Percentiles rank a stretch among this genome's conserved stretches.
phyloP scores from a whole-genome alignment of 2,113 vertebrate genomes.

The Cheilinus undulatus region DNA sequence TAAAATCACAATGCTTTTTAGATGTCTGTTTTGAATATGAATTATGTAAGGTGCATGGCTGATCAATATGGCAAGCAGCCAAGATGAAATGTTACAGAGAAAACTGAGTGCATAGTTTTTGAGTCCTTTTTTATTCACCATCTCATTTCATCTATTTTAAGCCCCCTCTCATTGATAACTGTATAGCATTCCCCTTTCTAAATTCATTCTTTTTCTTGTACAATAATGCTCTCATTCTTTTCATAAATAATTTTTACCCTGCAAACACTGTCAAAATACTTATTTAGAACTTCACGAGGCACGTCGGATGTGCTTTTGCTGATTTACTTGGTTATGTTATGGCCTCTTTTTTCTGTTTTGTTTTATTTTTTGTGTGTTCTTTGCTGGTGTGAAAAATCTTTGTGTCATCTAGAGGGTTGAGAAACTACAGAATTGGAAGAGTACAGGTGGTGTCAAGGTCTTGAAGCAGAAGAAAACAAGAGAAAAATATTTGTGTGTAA shows the following conservation, averaged over 20 bases:
- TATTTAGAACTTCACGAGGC: slow-evolving; percentile 22
- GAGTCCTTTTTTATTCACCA: slow-evolving; percentile 34
- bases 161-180: slow-evolving; percentile 32
- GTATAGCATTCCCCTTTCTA: slow-evolving; percentile 22
- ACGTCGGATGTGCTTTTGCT: slow-evolving; percentile 48
- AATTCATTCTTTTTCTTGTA: slow-evolving; percentile 18
- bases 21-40: slow-evolving; percentile 43
- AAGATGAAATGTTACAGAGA: slow-evolving; percentile 44
- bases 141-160: slow-evolving; percentile 50
- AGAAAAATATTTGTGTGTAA: slow-evolving; percentile 26
- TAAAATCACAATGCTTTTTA: slow-evolving; percentile 17
- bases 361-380: slow-evolving; percentile 50
- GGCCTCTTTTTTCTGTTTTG: neutral
- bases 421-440: slow-evolving; percentile 68
- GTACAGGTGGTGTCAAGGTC: slow-evolving; percentile 56
- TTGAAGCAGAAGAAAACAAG: slow-evolving; percentile 27
- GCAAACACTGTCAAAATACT: slow-evolving; percentile 25
- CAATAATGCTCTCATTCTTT: slow-evolving; percentile 20
- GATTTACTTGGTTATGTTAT: slow-evolving; percentile 45
- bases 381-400: slow-evolving; percentile 23
- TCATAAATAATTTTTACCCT: slow-evolving; percentile 37
- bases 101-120: slow-evolving; percentile 58
- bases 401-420: slow-evolving; percentile 52
- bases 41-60: slow-evolving; percentile 19
- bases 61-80: slow-evolving; percentile 7